phyloP scores from a whole-genome alignment of 2,113 vertebrate species.

The Gallinago jamesoni region DNA sequence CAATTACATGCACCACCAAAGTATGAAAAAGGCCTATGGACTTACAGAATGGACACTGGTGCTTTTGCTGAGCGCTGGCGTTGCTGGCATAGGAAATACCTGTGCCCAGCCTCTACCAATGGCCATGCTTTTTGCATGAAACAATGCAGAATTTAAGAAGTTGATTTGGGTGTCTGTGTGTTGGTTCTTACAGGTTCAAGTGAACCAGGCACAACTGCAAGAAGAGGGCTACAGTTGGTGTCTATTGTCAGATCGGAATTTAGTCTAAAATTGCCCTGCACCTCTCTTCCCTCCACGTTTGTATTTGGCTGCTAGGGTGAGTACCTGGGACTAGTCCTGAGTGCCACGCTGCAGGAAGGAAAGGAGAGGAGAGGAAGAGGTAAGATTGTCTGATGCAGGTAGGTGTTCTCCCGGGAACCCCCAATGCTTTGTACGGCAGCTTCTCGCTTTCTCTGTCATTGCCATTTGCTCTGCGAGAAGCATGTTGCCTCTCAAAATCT shows the following conservation, averaged over 20 bases:
- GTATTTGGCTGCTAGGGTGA: not conserved
- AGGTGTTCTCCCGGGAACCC: not conserved
- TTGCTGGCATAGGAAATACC: not conserved
- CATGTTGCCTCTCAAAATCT: not conserved
- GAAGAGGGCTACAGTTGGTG: not conserved
- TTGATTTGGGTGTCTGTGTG: not conserved
- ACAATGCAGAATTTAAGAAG: not conserved
- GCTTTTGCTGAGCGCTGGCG: not conserved
- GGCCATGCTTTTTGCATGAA: not conserved
- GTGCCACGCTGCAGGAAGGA: not conserved
- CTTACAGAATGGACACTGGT: not conserved
- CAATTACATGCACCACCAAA: not conserved
- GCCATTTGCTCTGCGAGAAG: not conserved
- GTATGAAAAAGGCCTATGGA: not conserved
- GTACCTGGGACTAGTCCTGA: not conserved
- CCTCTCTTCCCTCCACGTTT: not conserved
- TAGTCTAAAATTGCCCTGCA: not conserved
- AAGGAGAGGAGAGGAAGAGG: not conserved
- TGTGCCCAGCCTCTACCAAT: not conserved
- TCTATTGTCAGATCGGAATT: not conserved
- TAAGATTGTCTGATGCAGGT: not conserved
- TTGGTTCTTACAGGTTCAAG: not conserved
- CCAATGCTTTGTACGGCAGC: rapidly evolving
- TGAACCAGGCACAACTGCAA: not conserved
- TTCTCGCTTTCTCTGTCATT: not conserved